Evolutionary conservation across 2,888 invertebrate species (phyloP).

Genomic region (Ophion costatus): DNA sequence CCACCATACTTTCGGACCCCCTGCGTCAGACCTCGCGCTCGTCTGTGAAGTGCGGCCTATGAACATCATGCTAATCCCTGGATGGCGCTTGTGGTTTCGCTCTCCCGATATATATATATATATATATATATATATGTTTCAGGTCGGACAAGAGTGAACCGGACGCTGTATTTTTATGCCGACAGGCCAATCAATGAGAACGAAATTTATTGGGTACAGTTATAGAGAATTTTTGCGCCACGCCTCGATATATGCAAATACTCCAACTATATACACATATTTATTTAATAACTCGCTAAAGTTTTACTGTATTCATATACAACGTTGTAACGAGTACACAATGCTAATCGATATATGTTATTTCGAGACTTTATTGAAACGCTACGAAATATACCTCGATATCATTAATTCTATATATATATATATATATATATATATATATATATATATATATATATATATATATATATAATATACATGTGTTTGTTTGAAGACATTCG

Average conservation of each 20-base stretch:
- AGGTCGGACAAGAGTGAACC: slow-evolving; percentile 19
- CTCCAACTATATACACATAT: slow-evolving; percentile 23
- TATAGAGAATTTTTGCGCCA: slow-evolving; percentile 54
- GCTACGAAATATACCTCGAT: slow-evolving; percentile 16
- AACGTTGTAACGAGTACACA: slow-evolving; percentile 50
- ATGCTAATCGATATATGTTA: slow-evolving; percentile 49
- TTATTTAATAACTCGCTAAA: slow-evolving; percentile 55
- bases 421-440: background rate
- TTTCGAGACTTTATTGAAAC: slow-evolving; percentile 41
- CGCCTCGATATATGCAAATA: slow-evolving; percentile 58
- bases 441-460: too few species aligned
- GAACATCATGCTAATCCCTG: slow-evolving; percentile 56
- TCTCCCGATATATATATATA: background rate
- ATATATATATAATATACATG: too few species aligned
- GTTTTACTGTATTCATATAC: slow-evolving; percentile 36
- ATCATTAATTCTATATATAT: slow-evolving; percentile 8
- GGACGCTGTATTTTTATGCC: slow-evolving; percentile 64
- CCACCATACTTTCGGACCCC: slow-evolving; percentile 20
- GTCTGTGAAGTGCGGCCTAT: slow-evolving; percentile 11
- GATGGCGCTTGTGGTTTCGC: slow-evolving; percentile 53
- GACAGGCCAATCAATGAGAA: slow-evolving; percentile 65
- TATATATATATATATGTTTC: slow-evolving; percentile 20
- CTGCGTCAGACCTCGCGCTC: slow-evolving; percentile 27
- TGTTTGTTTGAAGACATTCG: too few species aligned
- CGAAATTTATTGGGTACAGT: slow-evolving; percentile 61